Conservation (phyloP, 2,113 vertebrate genomes). For the Arvicanthis niloticus region DNA sequence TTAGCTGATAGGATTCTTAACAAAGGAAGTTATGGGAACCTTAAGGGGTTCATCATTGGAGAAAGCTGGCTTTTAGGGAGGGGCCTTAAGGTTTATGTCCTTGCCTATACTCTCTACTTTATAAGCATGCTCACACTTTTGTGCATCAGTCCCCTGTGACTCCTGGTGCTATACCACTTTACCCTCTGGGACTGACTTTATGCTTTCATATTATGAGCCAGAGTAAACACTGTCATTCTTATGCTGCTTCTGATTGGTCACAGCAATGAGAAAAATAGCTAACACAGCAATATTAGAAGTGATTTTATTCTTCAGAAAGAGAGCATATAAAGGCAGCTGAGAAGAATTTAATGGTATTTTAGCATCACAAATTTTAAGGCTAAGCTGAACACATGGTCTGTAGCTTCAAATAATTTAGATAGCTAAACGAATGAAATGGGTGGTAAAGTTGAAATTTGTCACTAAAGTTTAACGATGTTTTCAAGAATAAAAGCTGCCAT, state of each 20-base stretch:
- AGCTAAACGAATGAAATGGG: neutral
- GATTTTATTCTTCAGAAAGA: neutral
- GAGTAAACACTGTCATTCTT: neutral
- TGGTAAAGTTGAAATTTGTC: neutral
- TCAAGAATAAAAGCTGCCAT: neutral
- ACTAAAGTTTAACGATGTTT: neutral
- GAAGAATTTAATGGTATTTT: neutral
- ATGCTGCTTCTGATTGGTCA: neutral
- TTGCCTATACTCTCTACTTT: neutral
- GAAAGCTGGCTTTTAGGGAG: neutral
- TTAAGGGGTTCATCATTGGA: neutral
- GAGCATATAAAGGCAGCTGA: neutral
- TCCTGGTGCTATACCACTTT: neutral
- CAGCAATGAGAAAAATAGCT: neutral
- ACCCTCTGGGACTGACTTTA: neutral
- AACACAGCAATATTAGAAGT: neutral
- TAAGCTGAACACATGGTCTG: neutral
- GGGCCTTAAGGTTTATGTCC: neutral
- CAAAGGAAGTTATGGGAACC: neutral
- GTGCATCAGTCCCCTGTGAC: too few species aligned
- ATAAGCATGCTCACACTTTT: neutral
- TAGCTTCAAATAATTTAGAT: neutral
- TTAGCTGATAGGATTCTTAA: neutral
- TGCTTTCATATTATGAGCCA: neutral
- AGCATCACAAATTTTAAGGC: neutral